A percentile compares a stretch with the other conserved stretches of the same genome.
phyloP scores from a whole-genome alignment of 2,888 invertebrate genomes.

The Hemistola chrysoprasaria region DNA sequence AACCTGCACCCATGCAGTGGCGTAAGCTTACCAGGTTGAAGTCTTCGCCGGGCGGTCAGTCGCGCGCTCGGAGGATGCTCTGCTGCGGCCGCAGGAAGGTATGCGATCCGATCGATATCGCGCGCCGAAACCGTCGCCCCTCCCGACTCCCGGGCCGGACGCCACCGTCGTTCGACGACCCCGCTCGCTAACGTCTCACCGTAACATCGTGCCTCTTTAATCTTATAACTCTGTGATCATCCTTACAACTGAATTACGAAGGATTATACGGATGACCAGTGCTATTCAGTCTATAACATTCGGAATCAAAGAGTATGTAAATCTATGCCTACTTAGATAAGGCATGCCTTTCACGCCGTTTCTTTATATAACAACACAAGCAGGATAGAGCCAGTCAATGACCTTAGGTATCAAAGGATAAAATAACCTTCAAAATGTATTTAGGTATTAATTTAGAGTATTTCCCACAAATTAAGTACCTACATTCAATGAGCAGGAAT shows the following conservation, averaged over 20 bases:
- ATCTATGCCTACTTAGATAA: too few species aligned
- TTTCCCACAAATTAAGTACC: conserved; percentile 31
- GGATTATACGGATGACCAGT: background rate
- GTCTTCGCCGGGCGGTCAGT: conserved; percentile 85
- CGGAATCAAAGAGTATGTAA: too few species aligned
- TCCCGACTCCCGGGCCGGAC: conserved; percentile 77
- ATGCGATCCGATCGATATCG: conserved; percentile 80
- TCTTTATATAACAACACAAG: too few species aligned
- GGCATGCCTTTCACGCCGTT: too few species aligned
- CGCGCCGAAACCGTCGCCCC: conserved; percentile 78
- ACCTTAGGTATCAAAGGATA: background rate
- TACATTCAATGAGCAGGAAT: conserved; percentile 28
- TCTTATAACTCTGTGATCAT: conserved; percentile 26
- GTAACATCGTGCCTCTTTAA: conserved; percentile 53
- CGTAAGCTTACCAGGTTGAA: conserved; percentile 91
- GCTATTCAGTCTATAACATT: too few species aligned
- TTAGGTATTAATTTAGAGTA: conserved; percentile 1
- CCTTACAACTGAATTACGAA: conserved; percentile 3
- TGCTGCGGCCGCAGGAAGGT: conserved; percentile 98
- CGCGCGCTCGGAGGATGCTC: conserved; percentile 94
- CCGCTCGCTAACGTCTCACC: conserved; percentile 58
- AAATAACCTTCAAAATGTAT: too few species aligned
- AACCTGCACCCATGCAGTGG: conserved; percentile 91
- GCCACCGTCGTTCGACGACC: conserved; percentile 78
- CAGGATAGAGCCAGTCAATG: conserved; percentile 3